Evolutionary conservation across 2,888 invertebrate species (phyloP).

Genomic region (Dynastes tityus): DNA sequence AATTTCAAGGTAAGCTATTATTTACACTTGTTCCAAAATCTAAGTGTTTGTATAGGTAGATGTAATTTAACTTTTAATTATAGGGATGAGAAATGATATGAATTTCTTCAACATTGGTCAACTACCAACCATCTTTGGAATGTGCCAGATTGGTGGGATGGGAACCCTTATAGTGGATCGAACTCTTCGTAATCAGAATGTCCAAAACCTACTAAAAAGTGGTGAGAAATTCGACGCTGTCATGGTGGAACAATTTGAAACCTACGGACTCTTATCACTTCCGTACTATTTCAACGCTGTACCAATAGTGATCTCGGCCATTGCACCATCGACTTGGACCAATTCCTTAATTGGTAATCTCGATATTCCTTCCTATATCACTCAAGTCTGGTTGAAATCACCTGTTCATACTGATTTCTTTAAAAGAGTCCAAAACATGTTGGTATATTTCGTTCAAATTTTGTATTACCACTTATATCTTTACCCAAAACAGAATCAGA

Average conservation of each 20-base stretch:
- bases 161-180: conserved; percentile 32
- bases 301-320: conserved; percentile 3
- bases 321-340: conserved; percentile 67
- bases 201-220: conserved; percentile 57
- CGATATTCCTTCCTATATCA: conserved; percentile 67
- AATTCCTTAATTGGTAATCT: conserved; percentile 70
- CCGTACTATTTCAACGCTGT: conserved; percentile 61
- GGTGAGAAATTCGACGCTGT: conserved; percentile 63
- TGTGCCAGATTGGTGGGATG: conserved; percentile 16
- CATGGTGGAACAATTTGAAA: conserved; percentile 69
- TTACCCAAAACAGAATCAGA: conserved; percentile 51
- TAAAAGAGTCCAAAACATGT: conserved; percentile 49
- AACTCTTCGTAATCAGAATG: conserved; percentile 49
- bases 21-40: neutral
- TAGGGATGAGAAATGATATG: neutral
- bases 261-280: conserved; percentile 68
- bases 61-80: neutral
- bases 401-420: conserved; percentile 47
- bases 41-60: too few relatives aligned
- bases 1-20: conserved; percentile 50
- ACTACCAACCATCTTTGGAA: neutral
- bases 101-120: neutral
- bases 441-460: conserved; percentile 17
- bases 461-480: conserved; percentile 43
- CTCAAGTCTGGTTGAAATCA: neutral